phyloP scores from a whole-genome alignment of 2,888 invertebrate genomes.

The Eugnorisma glareosa region DNA sequence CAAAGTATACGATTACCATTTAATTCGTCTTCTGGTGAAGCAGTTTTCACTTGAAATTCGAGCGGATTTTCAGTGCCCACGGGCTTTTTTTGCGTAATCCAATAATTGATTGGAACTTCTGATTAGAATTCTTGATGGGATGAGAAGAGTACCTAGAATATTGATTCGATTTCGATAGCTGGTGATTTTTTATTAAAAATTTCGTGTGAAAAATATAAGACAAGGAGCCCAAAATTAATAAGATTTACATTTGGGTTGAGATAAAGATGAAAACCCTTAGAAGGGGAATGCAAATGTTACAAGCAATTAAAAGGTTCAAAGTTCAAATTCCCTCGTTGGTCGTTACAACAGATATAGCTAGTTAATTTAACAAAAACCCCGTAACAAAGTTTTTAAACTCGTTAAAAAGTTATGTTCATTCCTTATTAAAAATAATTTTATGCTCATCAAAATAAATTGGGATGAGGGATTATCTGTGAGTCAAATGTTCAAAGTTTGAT shows the following conservation, averaged over 20 bases:
- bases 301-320: slow-evolving; percentile 32
- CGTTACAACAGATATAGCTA: slow-evolving; percentile 41
- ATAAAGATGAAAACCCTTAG: slow-evolving; percentile 13
- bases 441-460: slow-evolving; percentile 36
- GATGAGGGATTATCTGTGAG: slow-evolving; percentile 19
- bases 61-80: slow-evolving; percentile 15
- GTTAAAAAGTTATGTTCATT: slow-evolving; percentile 53
- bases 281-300: slow-evolving; percentile 25
- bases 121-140: slow-evolving; percentile 58
- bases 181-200: slow-evolving; percentile 19
- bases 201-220: slow-evolving; percentile 20
- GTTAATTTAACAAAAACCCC: slow-evolving; percentile 40
- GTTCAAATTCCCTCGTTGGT: slow-evolving; percentile 35
- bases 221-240: slow-evolving; percentile 23
- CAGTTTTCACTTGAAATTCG: slow-evolving; percentile 34
- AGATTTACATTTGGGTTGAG: slow-evolving; percentile 35
- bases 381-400: slow-evolving; percentile 46
- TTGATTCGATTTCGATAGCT: slow-evolving; percentile 47
- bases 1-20: slow-evolving; percentile 35
- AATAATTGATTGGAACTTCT: slow-evolving; percentile 57
- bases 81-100: slow-evolving; percentile 36
- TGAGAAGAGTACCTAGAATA: slow-evolving; percentile 51
- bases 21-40: slow-evolving; percentile 13
- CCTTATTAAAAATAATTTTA: slow-evolving; percentile 46
- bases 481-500: slow-evolving; percentile 36